Evolutionary conservation across 2,888 invertebrate species (phyloP), one percentile per base, ranked within the genome.

Genomic region (Caenorhabditis sp.): DNA sequence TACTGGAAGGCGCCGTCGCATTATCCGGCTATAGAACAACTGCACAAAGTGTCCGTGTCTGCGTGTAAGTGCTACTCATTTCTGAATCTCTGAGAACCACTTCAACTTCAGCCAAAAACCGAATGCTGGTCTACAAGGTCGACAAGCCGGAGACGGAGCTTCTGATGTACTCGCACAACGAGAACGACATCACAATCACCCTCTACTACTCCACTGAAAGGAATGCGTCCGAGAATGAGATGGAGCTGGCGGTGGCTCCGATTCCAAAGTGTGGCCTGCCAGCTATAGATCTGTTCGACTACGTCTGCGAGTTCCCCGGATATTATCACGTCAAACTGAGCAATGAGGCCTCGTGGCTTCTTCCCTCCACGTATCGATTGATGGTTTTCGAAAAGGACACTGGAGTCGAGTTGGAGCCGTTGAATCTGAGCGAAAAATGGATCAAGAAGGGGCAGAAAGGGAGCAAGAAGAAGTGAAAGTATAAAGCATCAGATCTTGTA

Each of bases 371-470:
- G 3, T 82, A 78, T 58, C 46, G 70, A 58, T 50, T 82, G 9
- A 61, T 82, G 20, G 75, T 80, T 2, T 43, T 76, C 24, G 75
- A 77, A 5, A 46, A 53, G 15, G 70, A 61, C 7, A 70, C 45
- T 26, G 66, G 62, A 22, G 35, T 58, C 13, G 81, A 81, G 35
- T 48, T 81, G 30, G 59, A 72, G 20, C 65, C 78, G 9, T 5
- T 81, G 3, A 81, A 83, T 52, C n/a, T 41, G 6, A 71, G 78
- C 6, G 83, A 81, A 37, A 81, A 81, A 39, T 83, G 83, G 83
- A 65, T 81, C 65, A 83, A 83, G 53, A 53, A 68, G 22, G 78
- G 73, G 13, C 56, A 61, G 37, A 74, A 79, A 26, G 1, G 75
- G 32, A 1, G 37, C n/a, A 73, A 73, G 53, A 62, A 73, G 46